Conservation (phyloP, 2,888 invertebrate species). For the Eledona agricola region DNA sequence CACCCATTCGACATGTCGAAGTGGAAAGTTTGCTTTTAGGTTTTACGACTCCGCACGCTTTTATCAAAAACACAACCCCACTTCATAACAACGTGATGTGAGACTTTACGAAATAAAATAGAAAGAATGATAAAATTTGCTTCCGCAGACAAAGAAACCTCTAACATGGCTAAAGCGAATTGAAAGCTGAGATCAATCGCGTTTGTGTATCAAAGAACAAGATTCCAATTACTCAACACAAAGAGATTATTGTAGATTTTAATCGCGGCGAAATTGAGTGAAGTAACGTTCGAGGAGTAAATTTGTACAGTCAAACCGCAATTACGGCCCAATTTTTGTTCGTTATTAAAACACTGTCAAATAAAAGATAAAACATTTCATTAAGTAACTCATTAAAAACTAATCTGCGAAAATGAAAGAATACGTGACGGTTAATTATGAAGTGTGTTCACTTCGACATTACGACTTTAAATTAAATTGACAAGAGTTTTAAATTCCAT, state of each 20-base stretch:
- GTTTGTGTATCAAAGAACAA: conserved; percentile 45
- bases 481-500: too few relatives aligned
- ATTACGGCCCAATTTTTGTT: too few relatives aligned
- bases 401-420: conserved; percentile 33
- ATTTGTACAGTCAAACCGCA: too few relatives aligned
- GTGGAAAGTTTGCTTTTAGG: conserved; percentile 24
- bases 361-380: too few relatives aligned
- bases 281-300: too few relatives aligned
- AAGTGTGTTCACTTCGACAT: conserved; percentile 29
- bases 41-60: background rate
- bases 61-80: too few relatives aligned
- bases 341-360: too few relatives aligned
- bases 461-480: conserved; percentile 39
- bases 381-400: conserved; percentile 39
- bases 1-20: conserved; percentile 15
- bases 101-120: too few relatives aligned
- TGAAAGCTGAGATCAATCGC: conserved; percentile 51
- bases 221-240: conserved; percentile 45
- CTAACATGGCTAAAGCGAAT: too few relatives aligned
- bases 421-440: conserved; percentile 37
- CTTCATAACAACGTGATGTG: too few relatives aligned
- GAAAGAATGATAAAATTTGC: too few relatives aligned
- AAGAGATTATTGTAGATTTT: conserved; percentile 44
- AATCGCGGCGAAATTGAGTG: conserved; percentile 44
- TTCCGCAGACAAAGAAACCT: too few relatives aligned